Percentiles rank a stretch among this genome's conserved stretches.
These are phyloP conservation scores for Lathronympha strigana DNA, from an alignment of 2,888 invertebrate genomes.

Conservation along the genomic window DNA sequence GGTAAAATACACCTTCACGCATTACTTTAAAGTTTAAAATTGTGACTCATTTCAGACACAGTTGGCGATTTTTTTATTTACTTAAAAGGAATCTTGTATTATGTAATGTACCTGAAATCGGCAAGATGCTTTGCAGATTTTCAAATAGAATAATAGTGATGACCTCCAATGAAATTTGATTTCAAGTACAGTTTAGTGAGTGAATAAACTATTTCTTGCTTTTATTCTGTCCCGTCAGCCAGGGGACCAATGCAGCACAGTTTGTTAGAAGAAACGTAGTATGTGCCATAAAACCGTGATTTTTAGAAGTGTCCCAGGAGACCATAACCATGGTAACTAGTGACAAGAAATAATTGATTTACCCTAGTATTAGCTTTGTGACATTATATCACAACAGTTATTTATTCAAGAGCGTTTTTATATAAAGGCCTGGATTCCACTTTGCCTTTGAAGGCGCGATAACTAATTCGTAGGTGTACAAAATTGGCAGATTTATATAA, in stretches of 20 bases:
- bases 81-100: neutral
- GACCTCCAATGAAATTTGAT: neutral
- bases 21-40: neutral
- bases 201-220: too few relatives aligned
- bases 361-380: neutral
- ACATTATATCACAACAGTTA: slow-evolving; percentile 10
- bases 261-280: too few relatives aligned
- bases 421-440: neutral
- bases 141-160: neutral
- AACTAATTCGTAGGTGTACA: neutral
- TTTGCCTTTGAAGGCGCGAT: neutral
- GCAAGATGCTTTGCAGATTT: neutral
- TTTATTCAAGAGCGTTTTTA: too few relatives aligned
- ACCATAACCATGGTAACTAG: too few relatives aligned
- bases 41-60: neutral
- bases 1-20: slow-evolving; percentile 4
- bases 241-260: too few relatives aligned
- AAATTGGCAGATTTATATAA: neutral
- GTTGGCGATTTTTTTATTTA: neutral
- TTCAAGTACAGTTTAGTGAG: slow-evolving; percentile 9
- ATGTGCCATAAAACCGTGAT: too few relatives aligned
- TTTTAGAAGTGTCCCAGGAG: too few relatives aligned
- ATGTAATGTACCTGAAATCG: neutral
- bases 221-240: slow-evolving; percentile 8
- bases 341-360: too few relatives aligned